Conservation (phyloP, 2,797 vertebrate species). For the Acanthurus leucopareius region DNA sequence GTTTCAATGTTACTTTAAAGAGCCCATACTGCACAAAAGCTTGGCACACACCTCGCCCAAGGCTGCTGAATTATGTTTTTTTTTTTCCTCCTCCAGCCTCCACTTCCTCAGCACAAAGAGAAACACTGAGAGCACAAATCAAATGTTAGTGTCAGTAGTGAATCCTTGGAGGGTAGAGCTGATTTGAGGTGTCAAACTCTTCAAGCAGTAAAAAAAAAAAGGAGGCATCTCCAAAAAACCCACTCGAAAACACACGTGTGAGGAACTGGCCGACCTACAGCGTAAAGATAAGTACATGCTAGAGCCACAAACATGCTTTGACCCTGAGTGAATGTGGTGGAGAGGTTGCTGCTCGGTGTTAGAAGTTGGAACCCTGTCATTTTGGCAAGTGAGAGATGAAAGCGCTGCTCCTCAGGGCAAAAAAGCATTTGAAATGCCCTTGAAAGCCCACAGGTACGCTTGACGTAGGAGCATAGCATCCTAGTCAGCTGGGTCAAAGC, state of each 20-base stretch:
- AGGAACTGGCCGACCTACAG: constrained; percentile 5
- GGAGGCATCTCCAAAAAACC: constrained; percentile 9
- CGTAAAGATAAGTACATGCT: constrained; percentile 49
- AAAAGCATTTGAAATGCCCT: constrained; percentile 37
- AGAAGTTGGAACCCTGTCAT: constrained; percentile 54
- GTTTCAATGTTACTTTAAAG: constrained; percentile 31
- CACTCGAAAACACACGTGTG: constrained; percentile 34
- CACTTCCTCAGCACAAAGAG: constrained; percentile 48
- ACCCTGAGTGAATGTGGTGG: constrained; percentile 31
- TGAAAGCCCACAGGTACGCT: constrained; percentile 35
- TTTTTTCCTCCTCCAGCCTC: background rate
- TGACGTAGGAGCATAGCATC: background rate
- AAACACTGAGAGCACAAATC: constrained; percentile 41
- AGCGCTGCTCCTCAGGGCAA: constrained; percentile 40
- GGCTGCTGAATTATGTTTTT: constrained; percentile 48
- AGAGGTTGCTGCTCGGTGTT: background rate
- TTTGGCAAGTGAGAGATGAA: constrained; percentile 55
- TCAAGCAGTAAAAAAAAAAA: background rate
- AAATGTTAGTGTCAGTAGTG: constrained; percentile 1
- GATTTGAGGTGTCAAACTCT: constrained; percentile 21
- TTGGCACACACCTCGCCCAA: constrained; percentile 31
- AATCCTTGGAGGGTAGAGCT: constrained; percentile 25
- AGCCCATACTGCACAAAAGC: constrained; percentile 19
- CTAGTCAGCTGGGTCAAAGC: constrained; percentile 11
- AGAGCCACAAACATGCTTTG: constrained; percentile 32